These are phyloP conservation scores for Pristionchus japonicus DNA, from an alignment of 2,888 invertebrate genomes.

Conservation along the genomic window DNA sequence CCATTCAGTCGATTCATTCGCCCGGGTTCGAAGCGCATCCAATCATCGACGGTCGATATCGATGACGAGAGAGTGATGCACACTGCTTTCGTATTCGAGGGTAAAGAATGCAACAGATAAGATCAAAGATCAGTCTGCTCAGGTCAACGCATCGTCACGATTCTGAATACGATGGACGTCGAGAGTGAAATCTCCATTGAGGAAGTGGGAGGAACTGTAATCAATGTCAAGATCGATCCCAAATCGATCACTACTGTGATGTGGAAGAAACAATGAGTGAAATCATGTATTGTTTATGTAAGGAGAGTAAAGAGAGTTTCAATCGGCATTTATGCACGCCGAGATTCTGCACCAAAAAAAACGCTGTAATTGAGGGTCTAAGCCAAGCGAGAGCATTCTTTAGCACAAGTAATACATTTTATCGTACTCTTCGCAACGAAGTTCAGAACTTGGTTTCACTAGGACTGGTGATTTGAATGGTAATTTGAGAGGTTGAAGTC, in stretches of 20 bases:
- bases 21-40: slow-evolving; percentile 4
- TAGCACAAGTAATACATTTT: not conserved
- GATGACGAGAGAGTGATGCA: not conserved
- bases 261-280: slow-evolving; percentile 42
- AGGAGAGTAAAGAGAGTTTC: not conserved
- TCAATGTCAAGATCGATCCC: not conserved
- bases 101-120: too few species aligned
- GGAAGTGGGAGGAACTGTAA: not conserved
- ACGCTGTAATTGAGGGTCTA: not conserved
- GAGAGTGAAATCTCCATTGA: not conserved
- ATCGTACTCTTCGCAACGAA: not conserved
- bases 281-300: not conserved
- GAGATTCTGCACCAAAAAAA: not conserved
- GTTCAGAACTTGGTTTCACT: not conserved
- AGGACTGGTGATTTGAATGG: not conserved
- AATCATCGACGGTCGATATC: not conserved
- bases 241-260: slow-evolving; percentile 41
- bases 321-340: not conserved
- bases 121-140: too few species aligned
- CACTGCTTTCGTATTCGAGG: not conserved
- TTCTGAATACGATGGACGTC: not conserved
- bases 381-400: not conserved
- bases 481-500: not conserved
- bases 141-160: slow-evolving; percentile 31
- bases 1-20: slow-evolving; percentile 40